phyloP scores from a whole-genome alignment of 1,140 invertebrate genomes.

The Oncopodura yosiiana region DNA sequence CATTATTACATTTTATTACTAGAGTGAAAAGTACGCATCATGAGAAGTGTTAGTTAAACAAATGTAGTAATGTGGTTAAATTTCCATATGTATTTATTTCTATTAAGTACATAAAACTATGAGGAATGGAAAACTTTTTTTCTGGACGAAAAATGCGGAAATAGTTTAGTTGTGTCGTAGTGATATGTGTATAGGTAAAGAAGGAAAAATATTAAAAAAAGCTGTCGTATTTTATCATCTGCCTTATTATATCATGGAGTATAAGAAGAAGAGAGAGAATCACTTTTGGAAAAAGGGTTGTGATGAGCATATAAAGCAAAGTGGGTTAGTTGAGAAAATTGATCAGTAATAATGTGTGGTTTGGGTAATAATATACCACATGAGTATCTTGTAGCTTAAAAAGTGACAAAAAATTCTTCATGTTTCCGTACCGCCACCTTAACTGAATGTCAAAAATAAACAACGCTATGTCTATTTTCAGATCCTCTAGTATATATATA shows the following conservation, averaged over 20 bases:
- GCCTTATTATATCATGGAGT: slow-evolving; percentile 13
- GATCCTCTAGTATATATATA: slow-evolving; percentile 3
- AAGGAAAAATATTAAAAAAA: slow-evolving; percentile 17
- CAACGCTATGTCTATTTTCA: slow-evolving; percentile 28
- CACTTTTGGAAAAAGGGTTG: too few relatives aligned
- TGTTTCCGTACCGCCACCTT: slow-evolving; percentile 26
- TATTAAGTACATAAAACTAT: too few relatives aligned
- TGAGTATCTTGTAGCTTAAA: slow-evolving; percentile 13
- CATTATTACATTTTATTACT: too few relatives aligned
- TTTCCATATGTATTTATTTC: too few relatives aligned
- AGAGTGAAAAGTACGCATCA: too few relatives aligned
- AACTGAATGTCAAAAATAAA: slow-evolving; percentile 31
- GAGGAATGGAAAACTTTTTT: too few relatives aligned
- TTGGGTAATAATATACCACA: slow-evolving; percentile 27
- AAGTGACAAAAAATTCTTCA: slow-evolving; percentile 26
- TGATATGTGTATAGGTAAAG: too few relatives aligned
- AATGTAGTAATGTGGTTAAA: too few relatives aligned
- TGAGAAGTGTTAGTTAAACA: too few relatives aligned
- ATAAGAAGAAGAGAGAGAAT: slow-evolving; percentile 6
- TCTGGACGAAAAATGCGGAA: slow-evolving; percentile 20
- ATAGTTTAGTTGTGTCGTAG: too few relatives aligned
- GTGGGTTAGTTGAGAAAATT: slow-evolving; percentile 26
- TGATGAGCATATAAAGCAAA: not conserved
- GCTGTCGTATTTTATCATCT: slow-evolving; percentile 14
- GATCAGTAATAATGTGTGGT: slow-evolving; percentile 31